Evolutionary conservation across 1,140 invertebrate species (phyloP).

Genomic region (Drosophila mojavensis): DNA sequence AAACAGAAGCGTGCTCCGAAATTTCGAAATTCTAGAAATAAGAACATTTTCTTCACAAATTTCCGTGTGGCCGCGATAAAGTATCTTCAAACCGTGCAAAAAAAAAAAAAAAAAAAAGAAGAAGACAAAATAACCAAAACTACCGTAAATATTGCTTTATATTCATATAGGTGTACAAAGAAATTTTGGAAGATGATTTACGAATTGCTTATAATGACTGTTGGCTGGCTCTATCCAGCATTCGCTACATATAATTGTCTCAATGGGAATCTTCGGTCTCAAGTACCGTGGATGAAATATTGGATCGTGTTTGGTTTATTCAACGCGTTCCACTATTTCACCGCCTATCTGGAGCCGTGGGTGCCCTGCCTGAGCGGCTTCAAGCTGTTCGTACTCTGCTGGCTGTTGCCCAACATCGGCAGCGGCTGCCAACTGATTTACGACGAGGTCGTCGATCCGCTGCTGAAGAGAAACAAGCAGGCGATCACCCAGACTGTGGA

Average conservation of each 20-base stretch:
- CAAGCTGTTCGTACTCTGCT: slow-evolving; percentile 55
- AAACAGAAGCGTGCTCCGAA: slow-evolving; percentile 28
- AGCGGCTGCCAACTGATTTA: slow-evolving; percentile 53
- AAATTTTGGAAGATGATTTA: slow-evolving; percentile 14
- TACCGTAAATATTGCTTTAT: background rate
- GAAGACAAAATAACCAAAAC: background rate
- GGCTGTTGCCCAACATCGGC: slow-evolving; percentile 60
- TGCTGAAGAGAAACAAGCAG: slow-evolving; percentile 81
- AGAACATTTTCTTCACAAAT: slow-evolving; percentile 10
- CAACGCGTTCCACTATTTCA: slow-evolving; percentile 32
- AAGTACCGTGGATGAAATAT: slow-evolving; percentile 86
- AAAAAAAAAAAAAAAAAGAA: background rate
- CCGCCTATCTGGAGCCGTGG: slow-evolving; percentile 18
- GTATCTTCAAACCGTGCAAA: background rate
- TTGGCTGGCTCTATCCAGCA: slow-evolving; percentile 68
- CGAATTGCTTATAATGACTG: slow-evolving; percentile 28
- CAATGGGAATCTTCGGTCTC: slow-evolving; percentile 90
- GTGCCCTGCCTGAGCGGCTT: slow-evolving; percentile 55
- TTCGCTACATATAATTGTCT: slow-evolving; percentile 87
- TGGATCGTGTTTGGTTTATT: slow-evolving; percentile 69
- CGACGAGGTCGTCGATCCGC: slow-evolving; percentile 46
- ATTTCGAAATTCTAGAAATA: slow-evolving; percentile 26
- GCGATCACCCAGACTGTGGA: slow-evolving; percentile 94
- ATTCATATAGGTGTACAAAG: background rate
- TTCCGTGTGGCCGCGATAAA: slow-evolving; percentile 2